A percentile compares a stretch with the other conserved stretches of the same genome.
Conservation (phyloP, 2,888 invertebrate species). For the Oligia fasciuncula region DNA sequence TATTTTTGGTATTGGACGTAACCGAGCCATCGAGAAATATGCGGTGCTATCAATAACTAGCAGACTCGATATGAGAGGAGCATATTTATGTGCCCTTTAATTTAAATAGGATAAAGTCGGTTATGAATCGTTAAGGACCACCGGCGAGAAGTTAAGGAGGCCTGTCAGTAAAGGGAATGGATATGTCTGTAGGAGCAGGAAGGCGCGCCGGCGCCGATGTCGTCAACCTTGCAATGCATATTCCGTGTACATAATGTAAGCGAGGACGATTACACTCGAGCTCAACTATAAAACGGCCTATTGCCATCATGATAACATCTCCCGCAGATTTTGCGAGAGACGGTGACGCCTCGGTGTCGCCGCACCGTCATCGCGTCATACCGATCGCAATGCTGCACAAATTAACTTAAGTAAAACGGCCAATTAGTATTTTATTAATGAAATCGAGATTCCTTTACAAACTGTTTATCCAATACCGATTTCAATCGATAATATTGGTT, state of each 20-base stretch:
- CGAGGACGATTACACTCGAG: conserved; percentile 67
- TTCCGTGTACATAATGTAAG: conserved; percentile 67
- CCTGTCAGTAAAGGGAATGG: conserved; percentile 66
- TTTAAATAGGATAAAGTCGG: conserved; percentile 63
- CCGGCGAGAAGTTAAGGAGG: conserved; percentile 65
- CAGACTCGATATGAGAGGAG: conserved; percentile 49
- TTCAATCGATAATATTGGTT: conserved; percentile 45
- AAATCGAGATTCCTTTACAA: conserved; percentile 50
- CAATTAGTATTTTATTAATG: conserved; percentile 63
- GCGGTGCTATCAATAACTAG: conserved; percentile 62
- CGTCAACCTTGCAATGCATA: conserved; percentile 77
- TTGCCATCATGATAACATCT: conserved; percentile 66
- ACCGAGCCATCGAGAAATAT: conserved; percentile 57
- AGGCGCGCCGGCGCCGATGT: conserved; percentile 74
- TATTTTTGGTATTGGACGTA: conserved; percentile 59
- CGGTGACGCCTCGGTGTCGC: conserved; percentile 61
- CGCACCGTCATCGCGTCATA: conserved; percentile 49
- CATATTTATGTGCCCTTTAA: conserved; percentile 64
- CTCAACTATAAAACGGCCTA: conserved; percentile 64
- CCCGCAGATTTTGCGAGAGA: conserved; percentile 58
- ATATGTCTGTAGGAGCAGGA: conserved; percentile 73
- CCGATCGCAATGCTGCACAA: conserved; percentile 27
- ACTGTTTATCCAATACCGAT: conserved; percentile 44
- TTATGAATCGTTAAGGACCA: conserved; percentile 65
- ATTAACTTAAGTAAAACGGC: conserved; percentile 61